Evolutionary conservation across 2,113 vertebrate genomes (phyloP).

Genomic region (Hippoglossus stenolepis): DNA sequence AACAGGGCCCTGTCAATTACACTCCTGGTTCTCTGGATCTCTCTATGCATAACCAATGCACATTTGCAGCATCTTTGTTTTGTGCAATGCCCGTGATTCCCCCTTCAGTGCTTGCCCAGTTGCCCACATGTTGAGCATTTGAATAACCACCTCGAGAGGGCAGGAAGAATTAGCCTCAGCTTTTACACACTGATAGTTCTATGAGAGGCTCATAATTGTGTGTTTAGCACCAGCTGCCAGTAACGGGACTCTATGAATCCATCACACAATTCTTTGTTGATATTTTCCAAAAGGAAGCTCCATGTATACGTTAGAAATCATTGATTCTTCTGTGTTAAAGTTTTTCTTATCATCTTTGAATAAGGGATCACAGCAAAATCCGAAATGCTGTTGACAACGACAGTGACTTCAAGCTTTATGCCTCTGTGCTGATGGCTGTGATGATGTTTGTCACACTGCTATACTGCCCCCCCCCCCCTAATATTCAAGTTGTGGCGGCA

Average conservation of each 20-base stretch:
- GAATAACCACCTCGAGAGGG: slow-evolving; percentile 38
- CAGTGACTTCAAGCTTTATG: slow-evolving; percentile 79
- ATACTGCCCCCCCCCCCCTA: no score
- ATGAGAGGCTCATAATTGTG: slow-evolving; percentile 30
- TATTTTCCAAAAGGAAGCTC: slow-evolving; percentile 3
- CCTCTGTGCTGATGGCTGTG: slow-evolving; percentile 69
- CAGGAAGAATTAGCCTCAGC: slow-evolving; percentile 35
- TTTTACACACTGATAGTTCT: slow-evolving; percentile 32
- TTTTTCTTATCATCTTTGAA: background rate
- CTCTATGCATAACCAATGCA: slow-evolving; percentile 41
- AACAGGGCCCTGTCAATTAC: slow-evolving; percentile 55
- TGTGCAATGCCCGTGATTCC: slow-evolving; percentile 11
- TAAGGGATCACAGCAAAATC: slow-evolving; percentile 53
- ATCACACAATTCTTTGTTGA: slow-evolving; percentile 1
- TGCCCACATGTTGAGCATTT: slow-evolving; percentile 41
- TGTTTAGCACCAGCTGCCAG: slow-evolving; percentile 21
- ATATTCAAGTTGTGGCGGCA: no score
- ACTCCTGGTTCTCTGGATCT: slow-evolving; percentile 50
- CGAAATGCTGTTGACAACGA: slow-evolving; percentile 51
- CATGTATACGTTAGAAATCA: background rate
- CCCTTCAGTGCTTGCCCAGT: slow-evolving; percentile 19
- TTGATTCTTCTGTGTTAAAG: background rate
- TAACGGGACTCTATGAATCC: background rate
- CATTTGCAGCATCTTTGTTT: slow-evolving; percentile 45
- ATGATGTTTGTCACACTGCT: slow-evolving; percentile 63